These are phyloP conservation scores for Atherix ibis DNA, from an alignment of 2,888 invertebrate genomes.

Conservation along the genomic window DNA sequence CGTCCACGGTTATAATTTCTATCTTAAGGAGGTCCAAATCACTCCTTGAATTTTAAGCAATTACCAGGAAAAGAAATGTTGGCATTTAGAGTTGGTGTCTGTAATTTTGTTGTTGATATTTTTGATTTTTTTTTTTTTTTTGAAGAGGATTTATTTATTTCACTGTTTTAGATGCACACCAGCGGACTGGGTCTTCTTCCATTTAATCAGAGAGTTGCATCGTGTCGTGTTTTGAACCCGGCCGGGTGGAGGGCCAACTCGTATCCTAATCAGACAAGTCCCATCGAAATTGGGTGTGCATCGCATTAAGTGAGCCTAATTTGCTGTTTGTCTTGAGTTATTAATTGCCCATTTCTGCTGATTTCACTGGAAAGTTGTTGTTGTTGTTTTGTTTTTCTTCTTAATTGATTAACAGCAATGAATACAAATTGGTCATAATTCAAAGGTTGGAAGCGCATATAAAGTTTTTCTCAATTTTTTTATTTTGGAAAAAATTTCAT, in stretches of 20 bases:
- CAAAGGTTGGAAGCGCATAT: too few relatives aligned
- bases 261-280: too few relatives aligned
- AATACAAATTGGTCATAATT: too few relatives aligned
- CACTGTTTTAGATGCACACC: too few relatives aligned
- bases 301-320: constrained; percentile 8
- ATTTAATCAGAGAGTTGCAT: too few relatives aligned
- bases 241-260: too few relatives aligned
- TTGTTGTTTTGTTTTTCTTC: too few relatives aligned
- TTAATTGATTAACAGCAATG: constrained; percentile 8
- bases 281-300: constrained; percentile 11
- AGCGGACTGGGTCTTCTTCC: too few relatives aligned
- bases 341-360: constrained; percentile 6
- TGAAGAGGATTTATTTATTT: too few relatives aligned
- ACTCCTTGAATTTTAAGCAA: constrained; percentile 10
- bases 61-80: constrained; percentile 10
- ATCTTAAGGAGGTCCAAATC: constrained; percentile 3
- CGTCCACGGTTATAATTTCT: constrained; percentile 4
- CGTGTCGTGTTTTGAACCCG: too few relatives aligned
- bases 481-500: too few relatives aligned
- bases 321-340: constrained; percentile 8
- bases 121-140: background rate
- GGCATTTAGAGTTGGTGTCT: constrained; percentile 1
- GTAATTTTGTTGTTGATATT: background rate
- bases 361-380: constrained; percentile 8
- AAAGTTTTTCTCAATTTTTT: too few relatives aligned